Evolutionary conservation across 92 coral and sea anemone genomes (phyloP), one percentile per base, ranked within the genome.

Genomic region (Parazoanthus swiftii): DNA sequence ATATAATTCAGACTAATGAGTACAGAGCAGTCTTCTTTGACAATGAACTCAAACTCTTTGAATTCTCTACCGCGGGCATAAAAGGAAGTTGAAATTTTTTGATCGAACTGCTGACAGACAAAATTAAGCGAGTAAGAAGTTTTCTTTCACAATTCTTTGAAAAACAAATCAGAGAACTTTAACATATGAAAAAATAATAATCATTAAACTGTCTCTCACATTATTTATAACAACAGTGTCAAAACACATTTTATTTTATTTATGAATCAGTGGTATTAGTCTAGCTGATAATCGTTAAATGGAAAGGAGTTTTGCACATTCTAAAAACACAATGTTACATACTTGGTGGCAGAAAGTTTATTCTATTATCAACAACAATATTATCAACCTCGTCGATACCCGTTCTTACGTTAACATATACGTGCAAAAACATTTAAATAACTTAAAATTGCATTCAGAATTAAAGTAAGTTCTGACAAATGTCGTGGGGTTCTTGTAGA

Each of bases 401-500:
- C 9, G 20, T 54, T 20, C 26, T 63, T 23, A 63, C 16, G 25
- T 18, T 63, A 63, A 63, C 70, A 23, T 23, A 21, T 23, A 58
- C 23, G 23, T 37, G 21, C 77, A 25, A 18, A 33, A 37, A 25
- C 20, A 58, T 58, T 58, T 58, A 42, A 14, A 20, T 25, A 82
- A 23, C 20, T 7, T 46, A 20, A 9, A 21, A 3, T 20, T 29
- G 35, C 20, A 65, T 16, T n/a, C 26, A 23, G 74, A 83, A 70
- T 25, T 15, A 48, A 71, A 46, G 78, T 20, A 78, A 23, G 63
- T 43, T 16, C 73, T 29, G 59, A 33, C 76, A 46, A 39, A 29
- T 71, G 26, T 84, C 56, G 26, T 84, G 33, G 8, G 63, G 87
- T 25, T 46, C 35, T 3, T 16, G 65, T 44, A 70, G 87, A 84